phyloP scores from a whole-genome alignment of 2,888 invertebrate species.

The Blastobasis adustella region DNA sequence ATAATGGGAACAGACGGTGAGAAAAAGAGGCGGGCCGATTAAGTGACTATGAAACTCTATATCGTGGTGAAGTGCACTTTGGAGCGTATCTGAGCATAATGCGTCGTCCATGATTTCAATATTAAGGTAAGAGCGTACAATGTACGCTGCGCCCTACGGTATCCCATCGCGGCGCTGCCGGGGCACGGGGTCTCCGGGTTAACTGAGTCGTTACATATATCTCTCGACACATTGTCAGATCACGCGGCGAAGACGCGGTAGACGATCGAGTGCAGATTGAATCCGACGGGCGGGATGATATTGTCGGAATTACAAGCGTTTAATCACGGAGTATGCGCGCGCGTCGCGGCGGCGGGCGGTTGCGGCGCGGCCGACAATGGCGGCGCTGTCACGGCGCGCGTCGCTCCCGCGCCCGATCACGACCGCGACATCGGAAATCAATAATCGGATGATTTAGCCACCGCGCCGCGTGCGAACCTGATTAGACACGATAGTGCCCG shows the following conservation, averaged over 20 bases:
- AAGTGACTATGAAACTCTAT: conserved; percentile 14
- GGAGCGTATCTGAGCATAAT: conserved; percentile 23
- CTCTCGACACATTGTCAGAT: conserved; percentile 24
- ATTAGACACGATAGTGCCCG: conserved; percentile 70
- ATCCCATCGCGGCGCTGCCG: conserved; percentile 8
- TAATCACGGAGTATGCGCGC: conserved; percentile 63
- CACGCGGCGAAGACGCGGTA: background rate
- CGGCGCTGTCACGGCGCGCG: conserved; percentile 63
- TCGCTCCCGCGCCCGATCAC: conserved; percentile 64
- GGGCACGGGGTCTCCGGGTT: conserved; percentile 34
- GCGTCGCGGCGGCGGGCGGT: conserved; percentile 41
- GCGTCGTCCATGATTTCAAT: conserved; percentile 5
- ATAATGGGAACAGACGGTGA: conserved; percentile 19
- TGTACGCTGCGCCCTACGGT: background rate
- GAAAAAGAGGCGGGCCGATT: conserved; percentile 14
- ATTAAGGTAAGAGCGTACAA: conserved; percentile 4
- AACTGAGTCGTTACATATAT: conserved; percentile 28
- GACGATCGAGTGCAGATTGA: conserved; percentile 37
- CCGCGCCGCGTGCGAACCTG: conserved; percentile 73
- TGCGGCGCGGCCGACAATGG: conserved; percentile 52
- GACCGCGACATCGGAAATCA: conserved; percentile 74
- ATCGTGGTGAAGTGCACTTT: conserved; percentile 22
- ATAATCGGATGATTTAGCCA: conserved; percentile 75
- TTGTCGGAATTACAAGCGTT: conserved; percentile 72
- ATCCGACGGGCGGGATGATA: conserved; percentile 62